Conservation (phyloP, 2,888 invertebrate genomes). For the Dolichopus griseipennis region DNA sequence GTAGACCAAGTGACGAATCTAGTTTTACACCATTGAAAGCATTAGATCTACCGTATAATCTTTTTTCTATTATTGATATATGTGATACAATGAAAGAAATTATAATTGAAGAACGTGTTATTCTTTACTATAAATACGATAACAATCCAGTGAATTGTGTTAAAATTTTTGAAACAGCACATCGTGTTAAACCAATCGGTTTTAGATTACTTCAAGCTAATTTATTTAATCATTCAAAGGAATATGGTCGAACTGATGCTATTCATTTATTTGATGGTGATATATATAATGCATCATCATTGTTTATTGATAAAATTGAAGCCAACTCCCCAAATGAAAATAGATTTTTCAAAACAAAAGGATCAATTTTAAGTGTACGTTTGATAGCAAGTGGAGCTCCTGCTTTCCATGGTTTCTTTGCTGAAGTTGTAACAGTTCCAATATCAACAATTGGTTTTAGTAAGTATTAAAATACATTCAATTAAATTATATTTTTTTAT, state of each 20-base stretch:
- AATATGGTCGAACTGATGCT: slow-evolving; percentile 73
- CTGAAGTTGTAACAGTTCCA: slow-evolving; percentile 91
- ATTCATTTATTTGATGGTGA: slow-evolving; percentile 87
- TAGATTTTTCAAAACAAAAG: slow-evolving; percentile 63
- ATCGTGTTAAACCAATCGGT: slow-evolving; percentile 77
- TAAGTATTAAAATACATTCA: slow-evolving; percentile 47
- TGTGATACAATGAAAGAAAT: slow-evolving; percentile 93
- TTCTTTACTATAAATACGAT: slow-evolving; percentile 94
- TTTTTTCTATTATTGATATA: slow-evolving; percentile 91
- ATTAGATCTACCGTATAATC: slow-evolving; percentile 75
- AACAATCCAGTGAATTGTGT: slow-evolving; percentile 94
- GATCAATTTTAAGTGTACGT: slow-evolving; percentile 77
- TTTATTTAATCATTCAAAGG: slow-evolving; percentile 76
- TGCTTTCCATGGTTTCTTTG: slow-evolving; percentile 90
- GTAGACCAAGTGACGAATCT: slow-evolving; percentile 74
- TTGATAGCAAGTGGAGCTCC: slow-evolving; percentile 93
- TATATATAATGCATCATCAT: slow-evolving; percentile 75
- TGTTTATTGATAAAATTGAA: slow-evolving; percentile 61
- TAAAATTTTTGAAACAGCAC: slow-evolving; percentile 86
- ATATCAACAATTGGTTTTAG: slow-evolving; percentile 83
- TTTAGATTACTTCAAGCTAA: slow-evolving; percentile 85
- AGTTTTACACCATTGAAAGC: slow-evolving; percentile 80
- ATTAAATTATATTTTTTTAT: neutral
- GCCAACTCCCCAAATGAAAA: slow-evolving; percentile 63
- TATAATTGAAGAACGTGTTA: slow-evolving; percentile 75